Base-by-base conservation (phyloP, 2,113 vertebrate species). In the Alectura lathami region DNA sequence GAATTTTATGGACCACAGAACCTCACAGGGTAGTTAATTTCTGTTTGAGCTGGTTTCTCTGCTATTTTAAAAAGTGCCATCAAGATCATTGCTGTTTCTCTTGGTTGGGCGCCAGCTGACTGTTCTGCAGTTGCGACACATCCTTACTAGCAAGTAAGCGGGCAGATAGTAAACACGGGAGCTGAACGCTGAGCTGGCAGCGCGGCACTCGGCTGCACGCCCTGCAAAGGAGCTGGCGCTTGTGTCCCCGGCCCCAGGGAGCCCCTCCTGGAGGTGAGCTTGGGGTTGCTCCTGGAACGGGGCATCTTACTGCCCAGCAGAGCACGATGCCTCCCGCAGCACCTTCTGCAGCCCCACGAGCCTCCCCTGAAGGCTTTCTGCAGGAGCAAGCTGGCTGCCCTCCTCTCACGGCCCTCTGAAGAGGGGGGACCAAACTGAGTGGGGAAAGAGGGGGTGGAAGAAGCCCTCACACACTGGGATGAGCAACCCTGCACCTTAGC, bases 61-160 rank as follows among this genome's bases (percentile, higher is more conserved):
- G 78, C 92, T 95, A 54, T 94, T 96, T 95, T 95, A 96, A 91
- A 96, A 90, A 74, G 86, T 96, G 73, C 91, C 79, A 79, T 95
- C 87, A 70, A 89, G 77, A 91, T 94, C 74, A 38, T 51, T 93
- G 83, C 92, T 95, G 27, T 96, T 96, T 91, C 94, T 90, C 80
- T 96, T 88, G 92, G 84, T 34, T 29, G 86, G 53, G 62, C 84
- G 94, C 94, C 95, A 94, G 78, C 32, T 70, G 83, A 86, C 43
- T 83, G 80, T 93, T 91, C 87, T 83, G 74, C 82, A 87, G 85
- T 94, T 92, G 91, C 24, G 0, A 95, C 90, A 92, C 57, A 91
- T 72, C 60, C 81, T 80, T 42, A 4, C 56, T 69, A n/a, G 69
- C 70, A 59, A 62, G 45, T 69, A 78, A 77, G 51, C 47, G 45